Conservation (phyloP, 2,797 vertebrate species). For the Propithecus deckenii region DNA sequence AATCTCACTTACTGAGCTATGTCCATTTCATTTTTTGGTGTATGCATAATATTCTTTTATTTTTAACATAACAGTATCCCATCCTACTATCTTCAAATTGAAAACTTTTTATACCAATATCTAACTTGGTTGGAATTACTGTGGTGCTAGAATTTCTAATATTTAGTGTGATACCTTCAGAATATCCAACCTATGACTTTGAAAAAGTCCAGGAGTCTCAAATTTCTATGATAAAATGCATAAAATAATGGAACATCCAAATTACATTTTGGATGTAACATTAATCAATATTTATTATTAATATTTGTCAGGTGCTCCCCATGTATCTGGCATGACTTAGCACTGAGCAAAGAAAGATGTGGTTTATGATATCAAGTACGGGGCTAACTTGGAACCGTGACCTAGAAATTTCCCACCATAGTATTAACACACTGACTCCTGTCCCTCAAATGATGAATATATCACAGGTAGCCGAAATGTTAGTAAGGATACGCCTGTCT, state of each 20-base stretch:
- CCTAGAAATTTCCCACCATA: not conserved
- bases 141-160: not conserved
- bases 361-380: not conserved
- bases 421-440: not conserved
- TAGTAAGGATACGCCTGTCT: not conserved
- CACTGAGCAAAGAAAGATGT: not conserved
- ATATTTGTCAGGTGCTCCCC: not conserved
- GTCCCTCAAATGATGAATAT: not conserved
- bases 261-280: not conserved
- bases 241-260: not conserved
- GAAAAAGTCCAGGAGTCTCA: not conserved
- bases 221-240: not conserved
- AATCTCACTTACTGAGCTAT: not conserved
- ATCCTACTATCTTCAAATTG: not conserved
- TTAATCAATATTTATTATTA: not conserved
- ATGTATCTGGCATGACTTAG: not conserved
- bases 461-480: not conserved
- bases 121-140: not conserved
- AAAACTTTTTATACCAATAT: not conserved
- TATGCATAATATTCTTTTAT: not conserved
- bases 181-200: not conserved
- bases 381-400: not conserved
- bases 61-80: not conserved
- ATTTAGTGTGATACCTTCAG: not conserved
- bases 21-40: not conserved